phyloP scores from a whole-genome alignment of 2,113 vertebrate species.

The Cichladusa arquata region DNA sequence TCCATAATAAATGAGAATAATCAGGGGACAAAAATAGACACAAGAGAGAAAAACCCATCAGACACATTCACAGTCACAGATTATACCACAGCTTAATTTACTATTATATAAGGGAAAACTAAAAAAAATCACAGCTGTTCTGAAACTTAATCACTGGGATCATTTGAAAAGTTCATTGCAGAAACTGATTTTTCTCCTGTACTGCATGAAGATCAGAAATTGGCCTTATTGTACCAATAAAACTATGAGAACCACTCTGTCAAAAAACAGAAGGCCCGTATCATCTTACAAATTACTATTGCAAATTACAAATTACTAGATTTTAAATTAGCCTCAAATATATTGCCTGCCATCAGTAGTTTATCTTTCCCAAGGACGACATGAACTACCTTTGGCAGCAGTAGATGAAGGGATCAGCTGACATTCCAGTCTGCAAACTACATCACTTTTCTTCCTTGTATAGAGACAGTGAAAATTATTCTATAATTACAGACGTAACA shows the following conservation, averaged over 20 bases:
- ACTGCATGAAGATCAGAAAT: neutral
- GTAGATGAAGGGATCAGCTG: neutral
- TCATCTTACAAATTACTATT: neutral
- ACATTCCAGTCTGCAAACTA: neutral
- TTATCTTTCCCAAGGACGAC: neutral
- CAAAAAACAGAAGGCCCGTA: neutral
- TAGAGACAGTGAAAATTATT: neutral
- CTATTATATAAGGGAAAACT: neutral
- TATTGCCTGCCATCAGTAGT: conserved; percentile 15
- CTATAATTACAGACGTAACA: neutral
- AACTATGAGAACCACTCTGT: neutral
- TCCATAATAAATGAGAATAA: conserved; percentile 13
- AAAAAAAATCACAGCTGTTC: neutral
- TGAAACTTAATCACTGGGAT: neutral
- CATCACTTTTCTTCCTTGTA: neutral
- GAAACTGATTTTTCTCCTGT: neutral
- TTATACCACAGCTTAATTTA: neutral
- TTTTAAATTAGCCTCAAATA: conserved; percentile 6
- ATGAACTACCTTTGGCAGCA: neutral
- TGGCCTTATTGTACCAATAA: neutral
- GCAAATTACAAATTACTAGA: neutral
- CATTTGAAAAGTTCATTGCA: neutral
- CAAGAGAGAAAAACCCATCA: neutral
- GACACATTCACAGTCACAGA: neutral
- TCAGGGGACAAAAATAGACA: neutral